Percentiles rank a stretch among this genome's conserved stretches.
These are phyloP conservation scores for Neogobius melanostomus DNA, from an alignment of 2,113 vertebrate species.

Conservation along the genomic window DNA sequence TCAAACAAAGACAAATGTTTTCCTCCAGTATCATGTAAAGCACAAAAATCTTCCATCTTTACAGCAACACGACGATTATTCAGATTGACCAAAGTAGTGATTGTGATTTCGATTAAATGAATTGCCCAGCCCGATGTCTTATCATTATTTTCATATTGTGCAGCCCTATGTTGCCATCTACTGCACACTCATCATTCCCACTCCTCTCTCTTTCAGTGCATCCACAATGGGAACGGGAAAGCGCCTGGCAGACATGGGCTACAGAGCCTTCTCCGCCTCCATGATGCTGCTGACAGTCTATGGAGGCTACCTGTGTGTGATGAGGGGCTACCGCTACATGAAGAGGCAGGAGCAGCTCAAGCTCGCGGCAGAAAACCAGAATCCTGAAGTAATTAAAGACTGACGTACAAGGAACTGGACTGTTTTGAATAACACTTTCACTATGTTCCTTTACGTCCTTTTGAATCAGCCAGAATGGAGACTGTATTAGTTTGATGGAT, in stretches of 20 bases:
- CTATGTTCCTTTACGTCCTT: background rate
- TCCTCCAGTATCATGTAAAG: too few relatives aligned
- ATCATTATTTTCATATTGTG: too few relatives aligned
- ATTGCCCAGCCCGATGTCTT: too few relatives aligned
- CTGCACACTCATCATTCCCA: background rate
- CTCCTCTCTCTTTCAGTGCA: conserved; percentile 2
- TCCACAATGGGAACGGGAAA: conserved; percentile 83
- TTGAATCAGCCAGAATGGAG: conserved; percentile 9
- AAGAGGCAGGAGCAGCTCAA: conserved; percentile 67
- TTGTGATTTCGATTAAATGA: too few relatives aligned
- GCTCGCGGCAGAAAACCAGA: conserved; percentile 72
- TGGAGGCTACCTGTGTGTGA: conserved; percentile 84
- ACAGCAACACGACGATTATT: too few relatives aligned
- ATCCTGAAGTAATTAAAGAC: conserved; percentile 66
- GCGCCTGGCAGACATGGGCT: conserved; percentile 88
- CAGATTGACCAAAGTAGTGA: too few relatives aligned
- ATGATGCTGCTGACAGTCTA: conserved; percentile 91
- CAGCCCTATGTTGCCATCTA: too few relatives aligned
- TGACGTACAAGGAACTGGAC: conserved; percentile 23
- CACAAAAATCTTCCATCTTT: too few relatives aligned
- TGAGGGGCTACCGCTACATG: conserved; percentile 76
- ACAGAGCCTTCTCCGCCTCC: conserved; percentile 85
- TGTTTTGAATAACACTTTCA: background rate
- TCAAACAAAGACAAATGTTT: too few relatives aligned
- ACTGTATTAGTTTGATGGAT: background rate